Conservation (phyloP, 53 echinoderm and acorn worm genomes). For the Pentamera pediparva region DNA sequence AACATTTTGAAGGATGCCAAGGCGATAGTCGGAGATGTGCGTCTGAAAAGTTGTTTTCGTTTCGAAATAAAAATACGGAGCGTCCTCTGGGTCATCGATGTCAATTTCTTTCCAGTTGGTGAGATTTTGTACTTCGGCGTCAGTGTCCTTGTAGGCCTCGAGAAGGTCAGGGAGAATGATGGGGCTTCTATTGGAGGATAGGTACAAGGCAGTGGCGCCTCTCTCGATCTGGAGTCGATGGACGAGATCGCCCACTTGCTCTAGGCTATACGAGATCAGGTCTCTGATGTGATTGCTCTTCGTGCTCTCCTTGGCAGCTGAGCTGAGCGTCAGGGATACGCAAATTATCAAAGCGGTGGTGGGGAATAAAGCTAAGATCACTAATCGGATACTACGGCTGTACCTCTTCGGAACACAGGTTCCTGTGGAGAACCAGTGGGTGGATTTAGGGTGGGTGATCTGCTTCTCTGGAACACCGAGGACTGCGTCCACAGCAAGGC, state of each 20-base stretch:
- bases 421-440: too few relatives aligned
- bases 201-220: slow-evolving; percentile 51
- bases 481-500: too few relatives aligned
- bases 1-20: neutral
- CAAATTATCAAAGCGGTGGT: slow-evolving; percentile 20
- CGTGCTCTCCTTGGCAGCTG: neutral
- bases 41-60: slow-evolving; percentile 2
- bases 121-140: slow-evolving; percentile 17
- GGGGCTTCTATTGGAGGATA: slow-evolving; percentile 26
- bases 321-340: slow-evolving; percentile 7
- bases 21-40: slow-evolving; percentile 12
- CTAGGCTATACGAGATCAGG: slow-evolving; percentile 19
- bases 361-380: slow-evolving; percentile 39
- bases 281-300: neutral
- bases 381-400: slow-evolving; percentile 23
- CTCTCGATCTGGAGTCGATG: slow-evolving; percentile 69
- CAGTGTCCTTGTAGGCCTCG: slow-evolving; percentile 12
- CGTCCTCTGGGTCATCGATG: neutral
- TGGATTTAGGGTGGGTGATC: too few relatives aligned
- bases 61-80: neutral
- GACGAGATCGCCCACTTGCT: slow-evolving; percentile 57
- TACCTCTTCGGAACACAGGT: neutral
- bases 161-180: neutral
- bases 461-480: too few relatives aligned
- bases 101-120: neutral